A percentile compares a stretch with the other conserved stretches of the same genome.
These are phyloP conservation scores for Trachymyrmex septentrionalis DNA, from an alignment of 1,140 invertebrate species.

Conservation along the genomic window DNA sequence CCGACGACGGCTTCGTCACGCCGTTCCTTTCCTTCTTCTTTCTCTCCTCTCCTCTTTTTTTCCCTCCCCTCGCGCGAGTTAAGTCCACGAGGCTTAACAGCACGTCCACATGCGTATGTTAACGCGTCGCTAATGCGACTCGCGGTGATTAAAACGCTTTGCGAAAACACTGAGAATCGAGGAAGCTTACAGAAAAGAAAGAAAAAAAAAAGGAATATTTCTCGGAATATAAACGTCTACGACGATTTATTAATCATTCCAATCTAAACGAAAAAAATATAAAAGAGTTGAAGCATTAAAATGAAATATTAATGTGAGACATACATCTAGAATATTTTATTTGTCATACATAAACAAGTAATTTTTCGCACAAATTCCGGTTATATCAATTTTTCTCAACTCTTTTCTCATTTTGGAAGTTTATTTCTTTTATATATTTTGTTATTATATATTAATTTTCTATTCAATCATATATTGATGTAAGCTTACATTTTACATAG, in stretches of 20 bases:
- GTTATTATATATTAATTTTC: too few species aligned
- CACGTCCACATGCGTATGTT: slow-evolving; percentile 24
- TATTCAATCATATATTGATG: too few species aligned
- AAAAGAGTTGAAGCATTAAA: not conserved
- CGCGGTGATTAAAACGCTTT: slow-evolving; percentile 33
- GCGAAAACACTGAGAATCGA: slow-evolving; percentile 16
- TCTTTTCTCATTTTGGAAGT: not conserved
- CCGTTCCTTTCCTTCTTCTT: not conserved
- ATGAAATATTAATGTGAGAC: not conserved
- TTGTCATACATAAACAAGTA: not conserved
- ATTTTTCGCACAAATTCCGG: not conserved
- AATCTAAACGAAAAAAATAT: not conserved
- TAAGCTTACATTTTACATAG: too few species aligned
- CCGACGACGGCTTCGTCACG: not conserved
- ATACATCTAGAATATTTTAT: not conserved
- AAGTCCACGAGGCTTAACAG: slow-evolving; percentile 51
- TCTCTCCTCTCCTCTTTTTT: slow-evolving; percentile 47
- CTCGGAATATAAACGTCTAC: not conserved
- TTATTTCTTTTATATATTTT: too few species aligned
- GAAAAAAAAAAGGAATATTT: not conserved
- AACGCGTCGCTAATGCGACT: slow-evolving; percentile 61
- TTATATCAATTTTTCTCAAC: not conserved
- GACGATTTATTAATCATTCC: not conserved
- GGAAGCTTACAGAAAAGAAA: not conserved
- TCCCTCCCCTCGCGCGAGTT: slow-evolving; percentile 8